Conservation (phyloP, 2,888 invertebrate genomes). For the Monochamus alternatus region DNA sequence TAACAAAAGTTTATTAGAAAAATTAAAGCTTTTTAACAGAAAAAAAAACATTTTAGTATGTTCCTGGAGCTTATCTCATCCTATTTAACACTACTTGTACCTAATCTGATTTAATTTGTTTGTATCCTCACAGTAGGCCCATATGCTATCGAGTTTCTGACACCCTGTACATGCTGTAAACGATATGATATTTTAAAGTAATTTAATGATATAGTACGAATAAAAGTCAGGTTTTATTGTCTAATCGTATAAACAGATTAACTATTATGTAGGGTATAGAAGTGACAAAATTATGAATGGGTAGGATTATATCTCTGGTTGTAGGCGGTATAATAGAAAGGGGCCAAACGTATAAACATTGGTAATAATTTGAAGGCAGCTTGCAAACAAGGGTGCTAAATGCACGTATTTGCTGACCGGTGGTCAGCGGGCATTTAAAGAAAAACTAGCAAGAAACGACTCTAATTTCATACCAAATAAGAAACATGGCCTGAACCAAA, state of each 20-base stretch:
- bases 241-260: constrained; percentile 10
- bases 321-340: constrained; percentile 49
- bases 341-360: constrained; percentile 64
- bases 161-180: no score
- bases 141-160: no score
- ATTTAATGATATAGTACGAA: not conserved
- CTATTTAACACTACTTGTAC: no score
- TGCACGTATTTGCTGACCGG: constrained; percentile 67
- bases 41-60: no score
- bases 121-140: no score
- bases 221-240: not conserved
- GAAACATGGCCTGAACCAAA: constrained; percentile 48
- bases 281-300: constrained; percentile 27
- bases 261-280: constrained; percentile 1
- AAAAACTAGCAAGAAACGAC: constrained; percentile 52
- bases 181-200: not conserved
- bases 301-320: constrained; percentile 25
- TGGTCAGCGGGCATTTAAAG: constrained; percentile 60
- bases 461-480: constrained; percentile 60
- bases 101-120: no score
- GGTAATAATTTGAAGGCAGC: constrained; percentile 66
- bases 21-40: no score
- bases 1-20: no score
- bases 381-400: constrained; percentile 71
- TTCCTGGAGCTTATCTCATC: no score